Evolutionary conservation across 2,888 invertebrate genomes (phyloP).

Genomic region (Chamaedrilus cognettii): DNA sequence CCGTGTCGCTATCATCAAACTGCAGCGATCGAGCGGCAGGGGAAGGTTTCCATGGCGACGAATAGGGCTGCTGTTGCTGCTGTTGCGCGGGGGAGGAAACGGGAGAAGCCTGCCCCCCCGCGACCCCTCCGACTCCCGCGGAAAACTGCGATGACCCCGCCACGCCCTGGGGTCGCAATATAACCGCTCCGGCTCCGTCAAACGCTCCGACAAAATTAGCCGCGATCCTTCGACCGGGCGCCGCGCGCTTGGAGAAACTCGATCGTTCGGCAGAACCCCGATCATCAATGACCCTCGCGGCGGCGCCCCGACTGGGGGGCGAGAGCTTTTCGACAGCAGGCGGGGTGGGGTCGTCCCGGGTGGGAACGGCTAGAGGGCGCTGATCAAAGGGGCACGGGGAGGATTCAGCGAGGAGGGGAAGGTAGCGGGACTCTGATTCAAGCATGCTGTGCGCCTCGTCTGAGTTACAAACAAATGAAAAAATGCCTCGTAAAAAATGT

Average conservation of each 20-base stretch:
- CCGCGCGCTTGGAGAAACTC: background rate
- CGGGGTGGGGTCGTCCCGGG: slow-evolving; percentile 42
- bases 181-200: background rate
- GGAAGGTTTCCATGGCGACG: background rate
- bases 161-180: background rate
- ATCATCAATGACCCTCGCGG: background rate
- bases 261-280: background rate
- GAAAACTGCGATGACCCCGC: too few species aligned
- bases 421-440: slow-evolving; percentile 54
- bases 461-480: too few species aligned
- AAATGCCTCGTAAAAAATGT: too few species aligned
- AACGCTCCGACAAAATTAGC: background rate
- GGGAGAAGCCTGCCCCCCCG: too few species aligned
- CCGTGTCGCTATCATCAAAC: background rate
- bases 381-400: slow-evolving; percentile 25
- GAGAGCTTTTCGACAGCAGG: background rate
- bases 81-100: too few species aligned
- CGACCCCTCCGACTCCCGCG: too few species aligned
- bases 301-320: background rate
- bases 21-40: background rate
- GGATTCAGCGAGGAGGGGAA: slow-evolving; percentile 43
- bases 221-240: background rate
- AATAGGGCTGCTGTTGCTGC: background rate
- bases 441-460: slow-evolving; percentile 50
- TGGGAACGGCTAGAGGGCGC: background rate